phyloP scores from a whole-genome alignment of 37 sponge, comb jelly and placozoan species.

The Spongilla lacustris region DNA sequence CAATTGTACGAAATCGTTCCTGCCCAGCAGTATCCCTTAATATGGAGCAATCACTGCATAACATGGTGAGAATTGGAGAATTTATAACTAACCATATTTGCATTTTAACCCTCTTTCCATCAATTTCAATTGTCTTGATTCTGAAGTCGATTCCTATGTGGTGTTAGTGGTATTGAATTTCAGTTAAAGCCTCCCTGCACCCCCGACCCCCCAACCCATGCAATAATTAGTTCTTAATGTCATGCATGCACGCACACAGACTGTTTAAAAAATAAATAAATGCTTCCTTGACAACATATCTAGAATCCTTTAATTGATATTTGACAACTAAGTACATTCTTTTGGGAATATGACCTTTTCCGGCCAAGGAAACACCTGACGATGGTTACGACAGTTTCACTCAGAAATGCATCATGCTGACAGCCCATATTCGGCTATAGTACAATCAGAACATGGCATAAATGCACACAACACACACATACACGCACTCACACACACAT shows the following conservation, averaged over 20 bases:
- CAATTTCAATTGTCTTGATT: conserved; percentile 77
- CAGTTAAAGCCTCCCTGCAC: not conserved
- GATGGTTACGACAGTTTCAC: not conserved
- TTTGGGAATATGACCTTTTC: not conserved
- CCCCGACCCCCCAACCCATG: too few species aligned
- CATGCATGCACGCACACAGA: too few species aligned
- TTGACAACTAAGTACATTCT: too few species aligned
- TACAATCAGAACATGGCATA: too few species aligned
- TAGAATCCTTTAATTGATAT: not conserved
- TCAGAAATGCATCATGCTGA: too few species aligned
- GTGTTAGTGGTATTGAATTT: not conserved
- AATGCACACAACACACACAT: not conserved
- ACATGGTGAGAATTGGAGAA: not conserved
- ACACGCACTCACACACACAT: conserved; percentile 4
- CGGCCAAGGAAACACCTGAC: not conserved
- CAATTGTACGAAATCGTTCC: conserved; percentile 95
- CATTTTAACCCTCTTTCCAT: conserved; percentile 73
- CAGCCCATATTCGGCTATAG: too few species aligned
- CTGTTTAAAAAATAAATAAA: too few species aligned
- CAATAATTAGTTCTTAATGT: too few species aligned
- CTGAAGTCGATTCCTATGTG: conserved; percentile 76
- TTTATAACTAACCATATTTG: conserved; percentile 67
- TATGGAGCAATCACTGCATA: not conserved
- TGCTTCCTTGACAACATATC: too few species aligned
- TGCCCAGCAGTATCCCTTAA: conserved; percentile 95